Conservation (phyloP, 2,797 vertebrate genomes). For the Cryptoprocta ferox region DNA sequence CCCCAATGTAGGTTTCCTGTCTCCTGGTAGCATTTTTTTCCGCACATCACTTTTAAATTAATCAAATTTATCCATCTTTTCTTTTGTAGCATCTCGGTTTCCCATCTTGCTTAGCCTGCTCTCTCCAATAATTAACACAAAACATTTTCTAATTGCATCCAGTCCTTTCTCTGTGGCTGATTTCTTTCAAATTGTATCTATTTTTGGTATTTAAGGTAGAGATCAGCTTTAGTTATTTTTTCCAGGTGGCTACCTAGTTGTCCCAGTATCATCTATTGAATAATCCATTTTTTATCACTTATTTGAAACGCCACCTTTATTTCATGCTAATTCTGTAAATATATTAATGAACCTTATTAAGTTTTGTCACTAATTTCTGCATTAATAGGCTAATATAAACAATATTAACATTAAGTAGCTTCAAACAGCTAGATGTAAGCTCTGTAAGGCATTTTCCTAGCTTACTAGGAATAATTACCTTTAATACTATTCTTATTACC, state of each 20-base stretch:
- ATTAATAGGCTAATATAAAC: neutral
- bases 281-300: neutral
- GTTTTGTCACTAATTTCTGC: neutral
- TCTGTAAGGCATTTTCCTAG: neutral
- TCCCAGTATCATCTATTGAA: neutral
- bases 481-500: neutral
- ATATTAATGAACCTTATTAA: neutral
- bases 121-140: neutral
- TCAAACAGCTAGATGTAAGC: neutral
- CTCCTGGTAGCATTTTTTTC: neutral
- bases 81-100: neutral
- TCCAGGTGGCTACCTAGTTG: neutral
- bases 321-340: neutral
- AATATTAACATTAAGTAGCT: neutral
- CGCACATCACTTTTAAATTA: neutral
- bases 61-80: neutral
- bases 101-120: neutral
- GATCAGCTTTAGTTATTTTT: neutral
- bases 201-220: neutral
- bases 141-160: neutral
- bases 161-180: neutral
- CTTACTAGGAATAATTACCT: neutral
- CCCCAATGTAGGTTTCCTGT: neutral
- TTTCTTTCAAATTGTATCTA: neutral
- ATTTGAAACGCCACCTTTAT: neutral